Base-by-base conservation (phyloP, 2,888 invertebrate species). In the Callosobruchus maculatus region DNA sequence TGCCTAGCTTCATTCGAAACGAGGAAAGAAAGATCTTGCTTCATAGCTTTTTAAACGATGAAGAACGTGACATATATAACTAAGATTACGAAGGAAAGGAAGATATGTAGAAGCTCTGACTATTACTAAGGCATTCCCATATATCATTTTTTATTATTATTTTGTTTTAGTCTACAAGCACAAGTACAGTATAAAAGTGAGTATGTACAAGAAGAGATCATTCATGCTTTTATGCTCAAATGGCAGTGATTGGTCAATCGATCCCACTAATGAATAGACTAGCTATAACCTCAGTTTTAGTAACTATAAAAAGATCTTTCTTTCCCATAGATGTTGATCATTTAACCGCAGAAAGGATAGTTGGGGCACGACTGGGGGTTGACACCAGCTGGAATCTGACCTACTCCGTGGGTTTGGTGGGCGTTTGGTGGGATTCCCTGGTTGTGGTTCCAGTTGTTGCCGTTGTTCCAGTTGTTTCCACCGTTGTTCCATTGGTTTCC, bases 381-480 rank as follows among this genome's bases (percentile, higher is more conserved):
- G 22, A 87, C 87, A 74, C 87, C 87, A 76, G 87, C 87, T n/a
- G 87, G 87, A 71, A 87, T 81, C 78, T 82, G 84, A 74, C 82
- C 83, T 68, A 80, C 80, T 21, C 77, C 78, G 49, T 78, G 78
- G 69, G 79, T 76, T 26, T 78, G 74, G 72, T 80, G 79, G 70
- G 78, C 78, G 70, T 73, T 80, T 74, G 79, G 78, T 77, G 82
- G 81, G 71, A 80, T 78, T 67, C 75, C 79, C 70, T 79, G 76
- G 75, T 80, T 76, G 73, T 75, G 76, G 30, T 75, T 78, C 31
- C 71, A 75, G 67, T 77, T 66, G 74, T 81, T 78, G 74, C 79
- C 78, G 70, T 72, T 72, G 13, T 49, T 49, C 49, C 49, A 49
- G 4, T 49, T 5, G 49, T 49, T 49, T 7, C 49, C 49, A 72